Evolutionary conservation across 2,888 invertebrate genomes (phyloP), one percentile per base, ranked within the genome.

Genomic region (Eueremaeus valkanovi): DNA sequence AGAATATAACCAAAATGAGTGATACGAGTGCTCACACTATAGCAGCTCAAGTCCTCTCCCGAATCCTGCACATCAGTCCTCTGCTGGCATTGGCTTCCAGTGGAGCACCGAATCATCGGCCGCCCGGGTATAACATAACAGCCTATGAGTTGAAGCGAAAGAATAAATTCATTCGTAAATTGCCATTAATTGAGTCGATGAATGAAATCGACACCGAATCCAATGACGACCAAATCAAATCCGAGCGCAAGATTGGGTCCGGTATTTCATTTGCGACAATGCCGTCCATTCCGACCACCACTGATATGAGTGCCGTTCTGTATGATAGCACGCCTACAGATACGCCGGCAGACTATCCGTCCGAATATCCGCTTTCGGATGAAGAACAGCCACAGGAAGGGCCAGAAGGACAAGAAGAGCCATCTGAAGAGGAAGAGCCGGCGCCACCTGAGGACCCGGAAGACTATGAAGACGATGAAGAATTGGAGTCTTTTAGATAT

Each of bases 401-500:
- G 18, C 16, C 21, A 3, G 21, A 40, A 6, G 21, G 31, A 2
- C 21, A 36, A 5, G 3, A 36, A 16, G 68, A 36, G 21, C 40
- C 36, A 24, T 29, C 29, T 18, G 63, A 63, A 1, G 63, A 63
- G 1, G 63, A 63, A 2, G 63, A 63, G 18, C 68, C 18, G 40
- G 3, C 68, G 0, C 68, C 68, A 3, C 33, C 36, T 2, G 68
- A 68, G 11, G 68, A 68, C 21, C 40, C 36, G 1, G 68, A 68
- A 0, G 61, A 61, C 18, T 61, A 68, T 40, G 68, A 68, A 36
- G 68, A 68, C n/a, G 68, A 68, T 24, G 68, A 68, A 24, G 68
- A 68, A 24, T n/a, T 40, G 16, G 68, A 68, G 31, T 68, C 68
- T 13, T 68, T 68, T 24, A 68, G 40, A 68, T 68, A 68, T 68